Percentiles rank a stretch among this genome's conserved stretches.
Evolutionary conservation across 1,140 invertebrate genomes (phyloP).

Genomic region (Cydia amplana): DNA sequence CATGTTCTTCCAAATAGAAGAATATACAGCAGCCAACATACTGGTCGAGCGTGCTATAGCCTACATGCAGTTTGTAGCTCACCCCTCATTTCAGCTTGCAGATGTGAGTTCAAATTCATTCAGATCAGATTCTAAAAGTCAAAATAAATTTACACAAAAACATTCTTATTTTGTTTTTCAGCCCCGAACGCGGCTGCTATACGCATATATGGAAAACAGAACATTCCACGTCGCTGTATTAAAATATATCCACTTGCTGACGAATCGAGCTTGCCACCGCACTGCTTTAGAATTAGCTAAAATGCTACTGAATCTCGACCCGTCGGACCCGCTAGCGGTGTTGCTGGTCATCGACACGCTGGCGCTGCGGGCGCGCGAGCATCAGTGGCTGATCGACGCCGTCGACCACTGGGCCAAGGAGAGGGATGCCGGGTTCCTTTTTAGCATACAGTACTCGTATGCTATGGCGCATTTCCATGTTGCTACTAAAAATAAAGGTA

Average conservation of each 20-base stretch:
- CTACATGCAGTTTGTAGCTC: slow-evolving; percentile 81
- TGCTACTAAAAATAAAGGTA: slow-evolving; percentile 67
- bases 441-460: slow-evolving; percentile 93
- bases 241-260: slow-evolving; percentile 90
- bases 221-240: slow-evolving; percentile 91
- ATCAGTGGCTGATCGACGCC: slow-evolving; percentile 89
- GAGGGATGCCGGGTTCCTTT: slow-evolving; percentile 89
- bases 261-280: slow-evolving; percentile 89
- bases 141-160: not conserved
- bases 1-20: slow-evolving; percentile 48
- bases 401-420: slow-evolving; percentile 83
- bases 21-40: slow-evolving; percentile 42
- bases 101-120: slow-evolving; percentile 69
- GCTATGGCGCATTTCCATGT: slow-evolving; percentile 86
- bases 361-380: slow-evolving; percentile 90
- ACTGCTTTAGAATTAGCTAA: slow-evolving; percentile 91
- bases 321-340: slow-evolving; percentile 90
- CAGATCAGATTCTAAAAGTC: not conserved
- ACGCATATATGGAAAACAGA: slow-evolving; percentile 91
- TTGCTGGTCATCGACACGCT: slow-evolving; percentile 93
- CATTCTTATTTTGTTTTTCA: slow-evolving; percentile 39
- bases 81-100: slow-evolving; percentile 51
- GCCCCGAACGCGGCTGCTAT: slow-evolving; percentile 83
- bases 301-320: slow-evolving; percentile 88
- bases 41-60: slow-evolving; percentile 81